These are phyloP conservation scores for Eurois occulta DNA, from an alignment of 2,888 invertebrate genomes.

Conservation along the genomic window DNA sequence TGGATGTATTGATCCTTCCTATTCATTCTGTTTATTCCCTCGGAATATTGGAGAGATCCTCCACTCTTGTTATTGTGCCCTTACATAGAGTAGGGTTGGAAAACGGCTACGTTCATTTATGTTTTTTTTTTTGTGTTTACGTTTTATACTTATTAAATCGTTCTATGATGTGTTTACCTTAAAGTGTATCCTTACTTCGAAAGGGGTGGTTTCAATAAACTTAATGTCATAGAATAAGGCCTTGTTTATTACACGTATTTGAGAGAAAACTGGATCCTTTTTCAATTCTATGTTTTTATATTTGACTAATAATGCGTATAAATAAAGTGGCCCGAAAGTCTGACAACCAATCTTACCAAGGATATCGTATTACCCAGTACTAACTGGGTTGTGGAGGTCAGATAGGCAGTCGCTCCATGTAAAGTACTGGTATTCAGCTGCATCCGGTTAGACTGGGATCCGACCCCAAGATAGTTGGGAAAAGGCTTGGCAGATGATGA, in stretches of 20 bases:
- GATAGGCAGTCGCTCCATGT: too few species aligned
- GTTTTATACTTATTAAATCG: neutral
- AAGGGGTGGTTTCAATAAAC: neutral
- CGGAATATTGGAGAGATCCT: conserved; percentile 24
- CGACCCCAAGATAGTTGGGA: too few species aligned
- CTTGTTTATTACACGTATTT: neutral
- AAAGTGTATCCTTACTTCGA: neutral
- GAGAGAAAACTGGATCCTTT: neutral
- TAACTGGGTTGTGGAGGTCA: too few species aligned
- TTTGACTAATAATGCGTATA: neutral
- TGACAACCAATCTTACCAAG: too few species aligned
- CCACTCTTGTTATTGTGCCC: conserved; percentile 29
- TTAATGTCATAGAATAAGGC: neutral
- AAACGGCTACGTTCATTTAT: conserved; percentile 25
- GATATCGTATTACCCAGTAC: too few species aligned
- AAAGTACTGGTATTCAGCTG: too few species aligned
- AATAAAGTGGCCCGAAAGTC: too few species aligned
- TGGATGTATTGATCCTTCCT: conserved; percentile 32
- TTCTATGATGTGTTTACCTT: neutral
- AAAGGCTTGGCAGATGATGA: too few species aligned
- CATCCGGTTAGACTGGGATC: too few species aligned
- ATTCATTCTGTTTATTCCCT: conserved; percentile 42
- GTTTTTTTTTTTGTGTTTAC: conserved; percentile 11
- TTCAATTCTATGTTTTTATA: neutral
- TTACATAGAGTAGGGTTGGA: conserved; percentile 20